Percentiles rank a stretch among this genome's conserved stretches.
These are phyloP conservation scores for Spodoptera litura DNA, from an alignment of 1,140 invertebrate species.

Conservation along the genomic window DNA sequence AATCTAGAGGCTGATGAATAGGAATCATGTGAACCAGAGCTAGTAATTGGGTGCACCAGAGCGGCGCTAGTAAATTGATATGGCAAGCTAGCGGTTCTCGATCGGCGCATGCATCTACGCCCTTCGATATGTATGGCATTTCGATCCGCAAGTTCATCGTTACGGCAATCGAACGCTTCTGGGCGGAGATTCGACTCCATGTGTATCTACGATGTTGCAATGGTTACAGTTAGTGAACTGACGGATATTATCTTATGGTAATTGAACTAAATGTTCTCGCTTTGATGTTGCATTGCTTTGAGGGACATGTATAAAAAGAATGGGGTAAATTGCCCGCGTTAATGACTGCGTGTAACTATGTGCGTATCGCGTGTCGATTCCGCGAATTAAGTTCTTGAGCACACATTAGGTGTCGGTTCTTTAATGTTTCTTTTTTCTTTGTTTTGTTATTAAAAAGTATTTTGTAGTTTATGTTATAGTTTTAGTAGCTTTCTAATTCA, in stretches of 20 bases:
- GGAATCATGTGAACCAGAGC: conserved; percentile 80
- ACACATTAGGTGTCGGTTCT: not conserved
- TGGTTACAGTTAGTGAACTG: conserved; percentile 67
- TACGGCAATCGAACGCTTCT: conserved; percentile 60
- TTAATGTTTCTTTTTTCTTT: not conserved
- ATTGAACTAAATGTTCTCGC: conserved; percentile 58
- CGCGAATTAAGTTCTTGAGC: conserved; percentile 25
- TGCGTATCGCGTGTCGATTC: conserved; percentile 31
- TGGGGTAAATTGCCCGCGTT: conserved; percentile 35
- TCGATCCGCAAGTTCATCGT: conserved; percentile 55
- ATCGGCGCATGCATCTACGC: conserved; percentile 70
- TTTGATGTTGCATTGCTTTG: conserved; percentile 32
- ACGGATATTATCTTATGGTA: conserved; percentile 61
- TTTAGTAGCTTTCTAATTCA: too few relatives aligned
- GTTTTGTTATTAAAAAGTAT: not conserved
- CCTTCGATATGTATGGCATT: conserved; percentile 69
- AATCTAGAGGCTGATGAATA: conserved; percentile 65
- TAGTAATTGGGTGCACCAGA: conserved; percentile 82
- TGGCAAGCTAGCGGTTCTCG: conserved; percentile 77
- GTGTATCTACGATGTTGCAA: conserved; percentile 66
- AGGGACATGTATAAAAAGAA: conserved; percentile 17
- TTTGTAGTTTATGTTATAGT: too few relatives aligned
- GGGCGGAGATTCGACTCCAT: conserved; percentile 56
- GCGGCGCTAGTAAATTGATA: conserved; percentile 82
- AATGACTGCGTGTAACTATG: not conserved